A percentile compares a stretch with the other conserved stretches of the same genome.
phyloP scores from a whole-genome alignment of 2,888 invertebrate genomes.

The Pammene fasciana region DNA sequence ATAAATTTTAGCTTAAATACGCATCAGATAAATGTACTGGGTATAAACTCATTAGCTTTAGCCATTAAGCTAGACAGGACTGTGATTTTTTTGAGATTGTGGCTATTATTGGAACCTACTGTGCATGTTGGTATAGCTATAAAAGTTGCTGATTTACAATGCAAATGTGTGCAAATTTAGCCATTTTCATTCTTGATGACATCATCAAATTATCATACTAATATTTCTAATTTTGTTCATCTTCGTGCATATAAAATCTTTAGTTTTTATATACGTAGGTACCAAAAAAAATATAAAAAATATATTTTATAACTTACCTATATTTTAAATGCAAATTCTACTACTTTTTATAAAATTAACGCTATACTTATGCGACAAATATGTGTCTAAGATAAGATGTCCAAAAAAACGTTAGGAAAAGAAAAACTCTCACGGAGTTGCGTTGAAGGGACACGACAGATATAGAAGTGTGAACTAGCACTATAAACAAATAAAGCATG shows the following conservation, averaged over 20 bases:
- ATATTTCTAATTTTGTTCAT: neutral
- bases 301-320: no score
- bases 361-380: neutral
- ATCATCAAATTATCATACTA: neutral
- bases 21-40: constrained; percentile 25
- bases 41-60: constrained; percentile 24
- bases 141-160: neutral
- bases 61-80: constrained; percentile 8
- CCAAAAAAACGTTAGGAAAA: constrained; percentile 10
- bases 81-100: constrained; percentile 17
- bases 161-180: constrained; percentile 2
- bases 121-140: constrained; percentile 7
- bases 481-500: constrained; percentile 15
- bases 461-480: constrained; percentile 18
- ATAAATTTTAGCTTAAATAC: constrained; percentile 31
- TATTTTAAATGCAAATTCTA: no score
- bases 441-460: neutral
- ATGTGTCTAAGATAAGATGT: constrained; percentile 1
- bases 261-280: no score
- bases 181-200: neutral
- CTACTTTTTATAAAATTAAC: no score
- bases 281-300: no score
- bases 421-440: neutral
- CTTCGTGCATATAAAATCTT: neutral
- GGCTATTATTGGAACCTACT: neutral